phyloP scores from a whole-genome alignment of 1,140 invertebrate genomes.

The Mylabris phalerata region DNA sequence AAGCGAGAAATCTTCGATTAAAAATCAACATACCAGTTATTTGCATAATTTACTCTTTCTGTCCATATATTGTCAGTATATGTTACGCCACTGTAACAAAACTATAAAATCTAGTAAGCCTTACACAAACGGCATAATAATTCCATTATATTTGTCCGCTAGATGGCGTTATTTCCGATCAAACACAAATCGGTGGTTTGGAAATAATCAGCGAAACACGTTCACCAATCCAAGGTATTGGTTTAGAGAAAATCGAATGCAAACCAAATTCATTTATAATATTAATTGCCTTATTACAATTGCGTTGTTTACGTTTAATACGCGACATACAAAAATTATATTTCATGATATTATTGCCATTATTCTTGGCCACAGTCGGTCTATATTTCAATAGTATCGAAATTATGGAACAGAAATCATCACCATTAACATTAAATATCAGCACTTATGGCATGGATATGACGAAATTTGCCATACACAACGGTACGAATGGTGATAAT shows the following conservation, averaged over 20 bases:
- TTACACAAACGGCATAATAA: too few species aligned
- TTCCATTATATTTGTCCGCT: neutral
- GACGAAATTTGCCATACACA: constrained; percentile 46
- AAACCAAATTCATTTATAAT: constrained; percentile 48
- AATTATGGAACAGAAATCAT: constrained; percentile 54
- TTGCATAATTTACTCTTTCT: too few species aligned
- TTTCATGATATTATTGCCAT: constrained; percentile 53
- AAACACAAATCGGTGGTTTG: constrained; percentile 28
- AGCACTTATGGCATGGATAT: constrained; percentile 44
- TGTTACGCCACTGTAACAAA: too few species aligned
- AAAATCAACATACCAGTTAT: too few species aligned
- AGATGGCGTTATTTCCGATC: constrained; percentile 17
- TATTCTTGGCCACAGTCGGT: constrained; percentile 58
- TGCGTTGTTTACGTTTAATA: constrained; percentile 49
- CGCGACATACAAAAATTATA: constrained; percentile 53
- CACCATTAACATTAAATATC: constrained; percentile 52
- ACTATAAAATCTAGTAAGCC: neutral
- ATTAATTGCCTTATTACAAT: constrained; percentile 48
- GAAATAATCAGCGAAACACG: constrained; percentile 36
- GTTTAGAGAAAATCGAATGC: constrained; percentile 48
- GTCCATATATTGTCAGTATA: too few species aligned
- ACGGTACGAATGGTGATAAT: constrained; percentile 37
- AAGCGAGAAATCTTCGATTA: too few species aligned
- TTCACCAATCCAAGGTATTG: constrained; percentile 42
- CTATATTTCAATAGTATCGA: constrained; percentile 61